These are phyloP conservation scores for Synanthedon myopaeformis DNA, from an alignment of 2,888 invertebrate genomes.

Conservation along the genomic window DNA sequence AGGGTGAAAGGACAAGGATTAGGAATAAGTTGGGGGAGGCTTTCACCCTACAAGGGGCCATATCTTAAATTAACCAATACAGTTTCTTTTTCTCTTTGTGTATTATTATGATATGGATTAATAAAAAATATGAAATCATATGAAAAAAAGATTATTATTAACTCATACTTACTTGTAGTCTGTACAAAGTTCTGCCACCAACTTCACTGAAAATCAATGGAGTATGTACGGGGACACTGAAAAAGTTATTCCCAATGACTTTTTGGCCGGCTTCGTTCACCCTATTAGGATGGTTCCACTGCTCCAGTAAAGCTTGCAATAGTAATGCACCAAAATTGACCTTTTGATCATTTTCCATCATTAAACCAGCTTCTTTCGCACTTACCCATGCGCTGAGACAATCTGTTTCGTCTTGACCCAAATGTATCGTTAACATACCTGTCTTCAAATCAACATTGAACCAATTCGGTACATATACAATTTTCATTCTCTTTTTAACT, in stretches of 20 bases:
- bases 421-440: slow-evolving; percentile 97
- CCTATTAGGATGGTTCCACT: slow-evolving; percentile 86
- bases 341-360: slow-evolving; percentile 83
- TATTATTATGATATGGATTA: too few relatives aligned
- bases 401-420: slow-evolving; percentile 97
- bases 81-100: too few relatives aligned
- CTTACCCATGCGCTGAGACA: slow-evolving; percentile 99
- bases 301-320: slow-evolving; percentile 93
- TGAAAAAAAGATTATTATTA: not conserved
- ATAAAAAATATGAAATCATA: not conserved
- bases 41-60: too few relatives aligned
- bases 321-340: slow-evolving; percentile 96
- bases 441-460: slow-evolving; percentile 99
- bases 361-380: slow-evolving; percentile 92
- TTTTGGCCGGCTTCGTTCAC: slow-evolving; percentile 78
- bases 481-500: slow-evolving; percentile 89
- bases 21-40: too few relatives aligned
- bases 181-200: slow-evolving; percentile 93
- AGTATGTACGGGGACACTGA: slow-evolving; percentile 93
- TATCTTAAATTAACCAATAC: too few relatives aligned
- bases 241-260: slow-evolving; percentile 81
- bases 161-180: slow-evolving; percentile 60
- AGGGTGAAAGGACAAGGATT: too few relatives aligned
- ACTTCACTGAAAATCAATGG: slow-evolving; percentile 98
- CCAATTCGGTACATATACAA: slow-evolving; percentile 98